phyloP scores from a whole-genome alignment of 2,888 invertebrate species.

The Phaonia tiefii region DNA sequence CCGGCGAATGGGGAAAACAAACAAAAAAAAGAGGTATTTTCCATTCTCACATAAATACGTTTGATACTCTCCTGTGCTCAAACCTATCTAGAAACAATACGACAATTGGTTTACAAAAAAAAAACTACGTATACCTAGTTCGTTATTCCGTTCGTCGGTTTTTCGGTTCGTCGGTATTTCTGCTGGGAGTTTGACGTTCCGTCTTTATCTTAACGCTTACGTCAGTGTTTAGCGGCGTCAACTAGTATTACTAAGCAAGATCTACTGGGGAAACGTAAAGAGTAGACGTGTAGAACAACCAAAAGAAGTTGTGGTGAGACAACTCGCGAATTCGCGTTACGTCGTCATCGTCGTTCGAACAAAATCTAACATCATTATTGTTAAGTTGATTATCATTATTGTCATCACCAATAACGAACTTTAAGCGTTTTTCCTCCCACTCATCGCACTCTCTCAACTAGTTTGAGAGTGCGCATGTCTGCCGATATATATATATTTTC shows the following conservation, averaged over 20 bases:
- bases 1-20: not conserved
- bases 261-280: not conserved
- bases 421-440: slow-evolving; percentile 20
- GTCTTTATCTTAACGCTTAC: slow-evolving; percentile 50
- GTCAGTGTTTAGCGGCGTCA: slow-evolving; percentile 45
- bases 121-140: not conserved
- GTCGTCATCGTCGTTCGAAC: slow-evolving; percentile 20
- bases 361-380: slow-evolving; percentile 49
- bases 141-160: slow-evolving; percentile 31
- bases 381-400: slow-evolving; percentile 36
- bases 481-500: slow-evolving; percentile 26
- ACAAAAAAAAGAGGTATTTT: not conserved
- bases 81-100: not conserved
- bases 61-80: not conserved
- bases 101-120: not conserved
- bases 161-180: slow-evolving; percentile 29
- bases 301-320: slow-evolving; percentile 29
- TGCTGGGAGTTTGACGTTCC: slow-evolving; percentile 9
- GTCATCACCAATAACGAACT: slow-evolving; percentile 40
- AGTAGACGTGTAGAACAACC: slow-evolving; percentile 20
- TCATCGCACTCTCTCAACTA: slow-evolving; percentile 25
- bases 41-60: not conserved
- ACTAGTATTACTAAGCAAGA: slow-evolving; percentile 5
- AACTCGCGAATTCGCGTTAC: slow-evolving; percentile 43
- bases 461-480: slow-evolving; percentile 1